Conservation (phyloP, 1,140 invertebrate genomes). For the Megathymus violae region DNA sequence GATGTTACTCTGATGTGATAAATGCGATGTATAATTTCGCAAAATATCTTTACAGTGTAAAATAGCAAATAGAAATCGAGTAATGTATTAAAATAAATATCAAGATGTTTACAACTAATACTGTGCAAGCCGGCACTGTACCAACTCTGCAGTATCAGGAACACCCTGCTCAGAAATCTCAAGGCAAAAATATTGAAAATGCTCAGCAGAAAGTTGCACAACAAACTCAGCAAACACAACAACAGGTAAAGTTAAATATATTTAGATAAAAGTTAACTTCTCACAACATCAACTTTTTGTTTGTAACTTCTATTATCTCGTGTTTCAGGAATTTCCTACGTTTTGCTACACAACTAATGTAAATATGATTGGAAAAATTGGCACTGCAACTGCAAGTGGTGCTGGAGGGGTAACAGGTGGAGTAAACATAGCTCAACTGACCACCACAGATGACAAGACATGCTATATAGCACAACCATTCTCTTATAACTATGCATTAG, state of each 20-base stretch:
- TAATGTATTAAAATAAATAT: slow-evolving; percentile 34
- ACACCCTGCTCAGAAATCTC: slow-evolving; percentile 77
- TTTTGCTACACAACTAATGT: slow-evolving; percentile 88
- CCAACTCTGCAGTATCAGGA: slow-evolving; percentile 82
- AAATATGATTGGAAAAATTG: slow-evolving; percentile 86
- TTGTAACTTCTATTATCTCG: not conserved
- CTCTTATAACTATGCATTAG: slow-evolving; percentile 87
- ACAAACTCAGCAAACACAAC: slow-evolving; percentile 72
- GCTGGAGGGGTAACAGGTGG: slow-evolving; percentile 81
- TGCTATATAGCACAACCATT: slow-evolving; percentile 89
- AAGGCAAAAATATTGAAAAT: slow-evolving; percentile 82
- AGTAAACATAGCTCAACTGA: slow-evolving; percentile 87
- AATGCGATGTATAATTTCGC: slow-evolving; percentile 13
- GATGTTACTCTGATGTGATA: slow-evolving; percentile 14
- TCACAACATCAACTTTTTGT: not conserved
- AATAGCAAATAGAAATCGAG: slow-evolving; percentile 12
- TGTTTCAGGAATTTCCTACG: slow-evolving; percentile 85
- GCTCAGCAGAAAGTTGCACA: slow-evolving; percentile 77
- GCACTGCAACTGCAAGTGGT: slow-evolving; percentile 73
- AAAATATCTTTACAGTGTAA: slow-evolving; percentile 8
- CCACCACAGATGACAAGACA: slow-evolving; percentile 86
- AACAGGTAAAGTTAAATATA: slow-evolving; percentile 52
- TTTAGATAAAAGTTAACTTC: slow-evolving; percentile 4
- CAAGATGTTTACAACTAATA: slow-evolving; percentile 81
- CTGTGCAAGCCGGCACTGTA: slow-evolving; percentile 78